Evolutionary conservation across 2,113 vertebrate genomes (phyloP).

Genomic region (Chloroceryle aenea): DNA sequence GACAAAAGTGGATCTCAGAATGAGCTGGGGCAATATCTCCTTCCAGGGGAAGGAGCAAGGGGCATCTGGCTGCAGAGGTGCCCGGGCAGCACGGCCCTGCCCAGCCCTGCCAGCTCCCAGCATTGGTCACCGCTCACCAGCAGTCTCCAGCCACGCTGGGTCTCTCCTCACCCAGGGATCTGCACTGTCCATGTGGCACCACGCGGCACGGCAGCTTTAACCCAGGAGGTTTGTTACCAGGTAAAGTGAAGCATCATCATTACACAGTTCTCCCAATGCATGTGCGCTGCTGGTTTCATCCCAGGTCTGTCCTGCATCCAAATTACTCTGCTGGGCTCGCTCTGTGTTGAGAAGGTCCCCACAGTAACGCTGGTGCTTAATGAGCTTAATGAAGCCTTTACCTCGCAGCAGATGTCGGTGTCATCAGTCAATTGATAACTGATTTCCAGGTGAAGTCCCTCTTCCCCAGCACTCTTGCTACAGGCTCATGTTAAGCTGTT

Average conservation of each 20-base stretch:
- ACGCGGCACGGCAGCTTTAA: accelerated
- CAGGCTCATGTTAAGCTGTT: background rate
- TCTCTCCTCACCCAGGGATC: background rate
- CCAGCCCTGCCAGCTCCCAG: background rate
- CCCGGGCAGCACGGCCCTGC: background rate
- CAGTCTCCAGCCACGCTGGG: background rate
- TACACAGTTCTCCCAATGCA: background rate
- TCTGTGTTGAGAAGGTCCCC: background rate
- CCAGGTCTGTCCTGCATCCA: background rate
- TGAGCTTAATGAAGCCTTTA: background rate
- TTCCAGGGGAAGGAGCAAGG: background rate
- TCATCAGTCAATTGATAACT: background rate
- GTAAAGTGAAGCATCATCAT: too few species aligned
- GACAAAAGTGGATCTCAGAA: background rate
- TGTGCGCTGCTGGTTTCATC: background rate
- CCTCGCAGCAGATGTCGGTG: background rate
- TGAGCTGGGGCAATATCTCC: background rate
- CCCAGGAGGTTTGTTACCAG: background rate
- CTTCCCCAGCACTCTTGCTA: background rate
- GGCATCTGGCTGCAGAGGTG: accelerated
- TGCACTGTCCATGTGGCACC: accelerated
- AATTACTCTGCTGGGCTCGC: background rate
- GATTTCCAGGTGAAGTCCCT: background rate
- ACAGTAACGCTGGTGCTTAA: background rate
- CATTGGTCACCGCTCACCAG: background rate